Base-by-base conservation (phyloP, 2,797 vertebrate species). In the Lepilemur ruficaudatus region DNA sequence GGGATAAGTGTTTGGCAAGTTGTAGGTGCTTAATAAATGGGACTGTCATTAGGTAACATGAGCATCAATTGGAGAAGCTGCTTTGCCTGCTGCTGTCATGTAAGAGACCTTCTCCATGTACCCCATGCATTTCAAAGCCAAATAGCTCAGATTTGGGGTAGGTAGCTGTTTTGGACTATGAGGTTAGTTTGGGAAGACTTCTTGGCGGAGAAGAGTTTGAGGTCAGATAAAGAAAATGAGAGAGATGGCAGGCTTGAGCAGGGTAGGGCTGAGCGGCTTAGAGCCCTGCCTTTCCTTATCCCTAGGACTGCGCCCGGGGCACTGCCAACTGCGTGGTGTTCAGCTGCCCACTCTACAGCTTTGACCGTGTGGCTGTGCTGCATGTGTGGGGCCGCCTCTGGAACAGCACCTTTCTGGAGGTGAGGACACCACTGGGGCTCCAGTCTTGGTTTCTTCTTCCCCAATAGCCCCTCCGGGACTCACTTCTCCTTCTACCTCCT, bases 321-420 rank as follows among this genome's bases (percentile, higher is more conserved):
- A 99, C 99, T 0, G 99, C 99, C 0, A 99, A 97, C 59, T 99
- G 99, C 30, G 76, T 99, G n/a, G 95, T 99, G 17, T 99, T 99
- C 97, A 99, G 98, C 90, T 99, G 99, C 97, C 99, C 99, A 0
- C 99, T 99, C 55, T 98, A 99, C 96, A 99, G 99, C 95, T 99
- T 99, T 61, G 99, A 99, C 20, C 99, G 99, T 0, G 98, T 98
- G 0, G 99, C 99, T 0, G 98, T 99, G 70, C 98, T 99, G 92
- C 99, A 97, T 0, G 98, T 99, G 69, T 99, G 99, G 17, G 99
- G 99, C 63, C 98, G 99, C 38, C 98, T 99, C 79, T 99, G 99
- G 99, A 99, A 99, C 98, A 98, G 99, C 98, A 99, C 99, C 41
- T 99, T 99, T 97, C 99, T 99, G 94, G 99, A 99, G 99, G 99